Evolutionary conservation across 1,140 invertebrate genomes (phyloP).

Genomic region (Leptopilina clavipes): DNA sequence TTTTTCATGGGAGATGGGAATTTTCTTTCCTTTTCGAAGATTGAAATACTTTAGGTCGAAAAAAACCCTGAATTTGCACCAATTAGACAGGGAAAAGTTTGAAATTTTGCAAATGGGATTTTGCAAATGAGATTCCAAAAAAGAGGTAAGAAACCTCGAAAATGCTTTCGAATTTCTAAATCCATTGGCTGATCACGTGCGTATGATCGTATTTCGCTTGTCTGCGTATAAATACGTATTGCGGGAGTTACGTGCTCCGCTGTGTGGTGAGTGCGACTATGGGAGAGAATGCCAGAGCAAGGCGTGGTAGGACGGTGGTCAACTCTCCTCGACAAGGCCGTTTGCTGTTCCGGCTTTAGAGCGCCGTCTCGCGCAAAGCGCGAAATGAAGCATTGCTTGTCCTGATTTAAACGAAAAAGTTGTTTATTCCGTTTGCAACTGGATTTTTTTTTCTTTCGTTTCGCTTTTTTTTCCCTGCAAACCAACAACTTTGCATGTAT

Average conservation of each 20-base stretch:
- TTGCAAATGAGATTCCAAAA: not conserved
- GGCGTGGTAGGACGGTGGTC: conserved; percentile 58
- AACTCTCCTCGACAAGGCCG: conserved; percentile 62
- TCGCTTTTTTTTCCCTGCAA: not conserved
- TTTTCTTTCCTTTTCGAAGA: too few species aligned
- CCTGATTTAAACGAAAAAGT: conserved; percentile 15
- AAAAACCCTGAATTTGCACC: too few species aligned
- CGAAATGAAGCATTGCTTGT: conserved; percentile 30
- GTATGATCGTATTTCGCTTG: not conserved
- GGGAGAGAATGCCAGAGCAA: conserved; percentile 58
- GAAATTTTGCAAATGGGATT: too few species aligned
- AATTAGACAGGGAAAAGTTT: too few species aligned
- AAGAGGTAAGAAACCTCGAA: not conserved
- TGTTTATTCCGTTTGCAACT: not conserved
- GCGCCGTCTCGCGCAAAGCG: conserved; percentile 29
- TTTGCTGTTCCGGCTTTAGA: conserved; percentile 57
- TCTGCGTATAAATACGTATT: conserved; percentile 16
- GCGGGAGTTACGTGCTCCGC: conserved; percentile 49
- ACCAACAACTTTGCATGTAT: not conserved
- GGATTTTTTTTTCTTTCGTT: not conserved
- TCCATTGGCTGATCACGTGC: conserved; percentile 8
- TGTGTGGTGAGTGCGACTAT: conserved; percentile 41
- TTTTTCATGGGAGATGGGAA: too few species aligned
- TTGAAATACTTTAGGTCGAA: too few species aligned
- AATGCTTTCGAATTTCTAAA: conserved; percentile 16